phyloP scores from a whole-genome alignment of 2,113 vertebrate genomes.

The Poeciliopsis occidentalis region DNA sequence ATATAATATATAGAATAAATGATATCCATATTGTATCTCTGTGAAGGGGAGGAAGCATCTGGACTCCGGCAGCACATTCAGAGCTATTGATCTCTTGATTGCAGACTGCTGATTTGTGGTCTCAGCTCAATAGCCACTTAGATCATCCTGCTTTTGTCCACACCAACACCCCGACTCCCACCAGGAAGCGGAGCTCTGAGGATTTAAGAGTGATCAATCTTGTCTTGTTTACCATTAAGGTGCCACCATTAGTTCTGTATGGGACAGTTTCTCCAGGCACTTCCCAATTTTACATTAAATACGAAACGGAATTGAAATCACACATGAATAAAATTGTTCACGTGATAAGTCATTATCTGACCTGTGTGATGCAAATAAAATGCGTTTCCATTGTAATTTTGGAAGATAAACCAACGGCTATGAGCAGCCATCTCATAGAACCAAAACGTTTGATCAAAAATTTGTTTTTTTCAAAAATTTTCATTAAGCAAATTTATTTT shows the following conservation, averaged over 20 bases:
- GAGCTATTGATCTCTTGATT: neutral
- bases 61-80: neutral
- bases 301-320: no score
- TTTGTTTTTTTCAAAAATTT: no score
- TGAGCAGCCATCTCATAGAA: no score
- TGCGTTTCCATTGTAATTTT: no score
- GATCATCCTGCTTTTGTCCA: neutral
- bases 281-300: no score
- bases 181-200: neutral
- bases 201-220: conserved; percentile 3
- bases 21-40: neutral
- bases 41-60: neutral
- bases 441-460: no score
- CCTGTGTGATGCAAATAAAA: no score
- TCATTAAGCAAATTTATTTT: no score
- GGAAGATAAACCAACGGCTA: no score
- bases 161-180: neutral
- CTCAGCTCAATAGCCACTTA: neutral
- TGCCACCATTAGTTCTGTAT: neutral
- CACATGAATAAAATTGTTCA: no score
- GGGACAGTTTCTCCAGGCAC: neutral
- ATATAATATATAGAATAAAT: neutral
- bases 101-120: no score
- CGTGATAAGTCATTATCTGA: no score
- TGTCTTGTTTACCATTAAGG: neutral